Percentiles rank a stretch among this genome's conserved stretches.
Conservation (phyloP, 1,140 invertebrate genomes). For the Drosophila lacteicornis region DNA sequence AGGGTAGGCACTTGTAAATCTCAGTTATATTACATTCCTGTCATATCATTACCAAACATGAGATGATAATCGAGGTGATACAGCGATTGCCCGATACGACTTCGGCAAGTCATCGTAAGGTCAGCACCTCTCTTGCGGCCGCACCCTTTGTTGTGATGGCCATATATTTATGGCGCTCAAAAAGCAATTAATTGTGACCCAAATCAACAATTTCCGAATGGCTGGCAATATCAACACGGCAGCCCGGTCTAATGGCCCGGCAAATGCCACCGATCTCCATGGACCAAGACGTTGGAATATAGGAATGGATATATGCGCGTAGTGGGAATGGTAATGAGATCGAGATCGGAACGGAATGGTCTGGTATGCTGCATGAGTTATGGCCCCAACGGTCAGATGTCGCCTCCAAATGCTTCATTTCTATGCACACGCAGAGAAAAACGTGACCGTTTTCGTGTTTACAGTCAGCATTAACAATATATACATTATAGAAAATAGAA, state of each 20-base stretch:
- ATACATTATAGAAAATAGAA: too few species aligned
- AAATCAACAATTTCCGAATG: slow-evolving; percentile 72
- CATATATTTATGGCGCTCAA: slow-evolving; percentile 72
- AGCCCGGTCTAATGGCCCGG: slow-evolving; percentile 64
- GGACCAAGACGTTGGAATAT: slow-evolving; percentile 44
- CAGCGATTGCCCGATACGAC: neutral
- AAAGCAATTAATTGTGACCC: slow-evolving; percentile 81
- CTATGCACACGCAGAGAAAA: slow-evolving; percentile 49
- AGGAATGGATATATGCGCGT: slow-evolving; percentile 25
- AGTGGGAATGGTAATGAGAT: slow-evolving; percentile 43
- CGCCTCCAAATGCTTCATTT: slow-evolving; percentile 69
- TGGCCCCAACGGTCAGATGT: slow-evolving; percentile 61
- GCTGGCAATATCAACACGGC: slow-evolving; percentile 50
- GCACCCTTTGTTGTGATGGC: slow-evolving; percentile 77
- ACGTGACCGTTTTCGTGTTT: neutral
- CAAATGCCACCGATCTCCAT: slow-evolving; percentile 62
- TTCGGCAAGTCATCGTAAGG: slow-evolving; percentile 36
- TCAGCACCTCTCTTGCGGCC: slow-evolving; percentile 30
- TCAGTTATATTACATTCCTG: neutral
- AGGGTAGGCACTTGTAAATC: neutral
- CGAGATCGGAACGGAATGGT: slow-evolving; percentile 38
- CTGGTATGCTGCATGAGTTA: slow-evolving; percentile 54
- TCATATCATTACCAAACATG: slow-evolving; percentile 25
- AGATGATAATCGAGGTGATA: slow-evolving; percentile 18
- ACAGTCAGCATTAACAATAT: too few species aligned